These are phyloP conservation scores for Pluvialis apricaria DNA, from an alignment of 2,113 vertebrate genomes.

Conservation along the genomic window DNA sequence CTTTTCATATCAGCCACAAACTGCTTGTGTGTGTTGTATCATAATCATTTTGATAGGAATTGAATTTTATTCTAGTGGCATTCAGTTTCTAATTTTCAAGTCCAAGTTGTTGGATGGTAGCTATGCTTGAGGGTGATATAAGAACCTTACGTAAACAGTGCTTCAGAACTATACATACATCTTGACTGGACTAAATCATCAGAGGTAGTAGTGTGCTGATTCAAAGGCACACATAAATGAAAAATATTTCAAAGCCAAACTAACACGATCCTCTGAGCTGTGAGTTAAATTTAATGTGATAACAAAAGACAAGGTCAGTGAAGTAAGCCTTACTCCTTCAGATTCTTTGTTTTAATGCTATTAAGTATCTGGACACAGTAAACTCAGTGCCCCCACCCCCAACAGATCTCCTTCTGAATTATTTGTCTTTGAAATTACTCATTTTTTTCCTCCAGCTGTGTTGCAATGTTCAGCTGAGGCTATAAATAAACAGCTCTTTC, in stretches of 20 bases:
- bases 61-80: constrained; percentile 28
- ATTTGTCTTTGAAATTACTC: constrained; percentile 52
- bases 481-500: constrained; percentile 37
- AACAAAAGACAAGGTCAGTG: constrained; percentile 53
- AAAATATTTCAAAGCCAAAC: constrained; percentile 67
- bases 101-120: constrained; percentile 30
- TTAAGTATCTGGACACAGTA: constrained; percentile 12
- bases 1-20: constrained; percentile 60
- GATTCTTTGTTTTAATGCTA: constrained; percentile 23
- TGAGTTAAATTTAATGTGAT: constrained; percentile 8
- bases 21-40: constrained; percentile 52
- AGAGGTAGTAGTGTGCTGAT: constrained; percentile 48
- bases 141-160: constrained; percentile 31
- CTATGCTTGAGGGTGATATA: constrained; percentile 52
- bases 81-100: constrained; percentile 51
- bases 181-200: constrained; percentile 58
- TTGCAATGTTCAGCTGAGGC: constrained; percentile 10
- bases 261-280: background rate
- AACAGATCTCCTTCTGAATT: constrained; percentile 20
- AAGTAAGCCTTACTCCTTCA: background rate
- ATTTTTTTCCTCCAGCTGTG: constrained; percentile 47
- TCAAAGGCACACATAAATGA: constrained; percentile 65
- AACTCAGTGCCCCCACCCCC: background rate
- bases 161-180: constrained; percentile 50
- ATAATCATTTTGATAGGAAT: constrained; percentile 38